Conservation (phyloP, 1,140 invertebrate genomes). For the Trypoxylus dichotomus region DNA sequence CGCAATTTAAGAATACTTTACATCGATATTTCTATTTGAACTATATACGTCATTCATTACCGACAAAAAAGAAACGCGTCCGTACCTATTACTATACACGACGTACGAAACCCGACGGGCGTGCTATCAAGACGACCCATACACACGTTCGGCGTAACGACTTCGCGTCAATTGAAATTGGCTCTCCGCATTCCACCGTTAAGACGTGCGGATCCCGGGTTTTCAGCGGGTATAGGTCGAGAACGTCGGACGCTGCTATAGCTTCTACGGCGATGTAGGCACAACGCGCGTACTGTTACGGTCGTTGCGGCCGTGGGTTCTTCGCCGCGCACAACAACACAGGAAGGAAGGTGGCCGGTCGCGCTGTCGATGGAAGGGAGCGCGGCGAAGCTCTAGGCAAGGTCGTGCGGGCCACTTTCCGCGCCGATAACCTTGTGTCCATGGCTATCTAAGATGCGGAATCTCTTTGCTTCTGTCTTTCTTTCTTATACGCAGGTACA, state of each 20-base stretch:
- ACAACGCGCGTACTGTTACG: not conserved
- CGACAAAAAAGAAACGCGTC: too few species aligned
- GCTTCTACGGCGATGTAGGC: not conserved
- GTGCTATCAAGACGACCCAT: not conserved
- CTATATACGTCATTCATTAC: too few species aligned
- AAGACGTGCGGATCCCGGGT: not conserved
- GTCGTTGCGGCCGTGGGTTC: not conserved
- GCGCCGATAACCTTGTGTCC: slow-evolving; percentile 29
- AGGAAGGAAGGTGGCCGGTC: slow-evolving; percentile 32
- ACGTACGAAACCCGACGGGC: too few species aligned
- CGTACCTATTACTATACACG: too few species aligned
- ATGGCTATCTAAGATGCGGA: slow-evolving; percentile 32
- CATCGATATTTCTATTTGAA: too few species aligned
- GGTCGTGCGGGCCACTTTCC: slow-evolving; percentile 33
- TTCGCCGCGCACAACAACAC: slow-evolving; percentile 15
- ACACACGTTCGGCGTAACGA: not conserved
- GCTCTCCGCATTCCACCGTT: not conserved
- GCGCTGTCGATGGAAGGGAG: not conserved
- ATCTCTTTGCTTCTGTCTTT: slow-evolving; percentile 25
- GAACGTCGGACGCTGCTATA: not conserved
- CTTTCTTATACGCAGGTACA: not conserved
- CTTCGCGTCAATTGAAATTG: not conserved
- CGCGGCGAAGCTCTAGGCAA: slow-evolving; percentile 31
- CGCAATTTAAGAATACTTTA: not conserved
- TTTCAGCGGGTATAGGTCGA: not conserved